These are phyloP conservation scores for Balaeniceps rex DNA, from an alignment of 2,113 vertebrate species.

Conservation along the genomic window DNA sequence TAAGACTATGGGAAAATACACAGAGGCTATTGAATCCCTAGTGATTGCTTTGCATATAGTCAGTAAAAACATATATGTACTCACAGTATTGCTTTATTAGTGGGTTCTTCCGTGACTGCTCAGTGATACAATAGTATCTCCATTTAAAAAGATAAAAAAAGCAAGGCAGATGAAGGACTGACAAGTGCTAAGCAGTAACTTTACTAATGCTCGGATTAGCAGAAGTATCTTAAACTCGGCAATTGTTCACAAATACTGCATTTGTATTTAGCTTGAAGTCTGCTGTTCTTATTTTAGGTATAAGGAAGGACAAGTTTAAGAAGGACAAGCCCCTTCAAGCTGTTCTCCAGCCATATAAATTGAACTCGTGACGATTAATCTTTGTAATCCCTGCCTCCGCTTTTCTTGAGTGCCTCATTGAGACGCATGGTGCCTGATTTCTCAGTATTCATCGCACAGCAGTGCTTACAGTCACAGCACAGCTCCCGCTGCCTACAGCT, in stretches of 20 bases:
- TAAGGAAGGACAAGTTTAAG: neutral
- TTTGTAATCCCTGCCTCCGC: neutral
- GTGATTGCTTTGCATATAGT: neutral
- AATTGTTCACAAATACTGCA: neutral
- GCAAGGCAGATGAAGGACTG: neutral
- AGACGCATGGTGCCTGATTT: neutral
- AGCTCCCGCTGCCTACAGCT: neutral
- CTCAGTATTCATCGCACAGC: neutral
- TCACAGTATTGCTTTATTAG: neutral
- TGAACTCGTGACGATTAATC: neutral
- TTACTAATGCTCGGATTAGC: neutral
- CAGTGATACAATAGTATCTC: neutral
- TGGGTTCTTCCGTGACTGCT: neutral
- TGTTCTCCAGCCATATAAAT: neutral
- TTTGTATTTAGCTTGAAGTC: neutral
- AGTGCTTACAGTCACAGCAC: neutral
- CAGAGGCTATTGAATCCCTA: neutral
- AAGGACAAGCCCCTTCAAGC: neutral
- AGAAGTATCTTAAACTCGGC: neutral
- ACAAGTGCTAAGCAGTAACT: neutral
- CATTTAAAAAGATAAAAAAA: neutral
- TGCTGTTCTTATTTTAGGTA: neutral
- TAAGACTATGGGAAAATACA: neutral
- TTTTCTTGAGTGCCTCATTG: neutral
- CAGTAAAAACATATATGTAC: neutral